Evolutionary conservation across 2,888 invertebrate species (phyloP), one percentile per base, ranked within the genome.

Genomic region (Embidobia sp.): DNA sequence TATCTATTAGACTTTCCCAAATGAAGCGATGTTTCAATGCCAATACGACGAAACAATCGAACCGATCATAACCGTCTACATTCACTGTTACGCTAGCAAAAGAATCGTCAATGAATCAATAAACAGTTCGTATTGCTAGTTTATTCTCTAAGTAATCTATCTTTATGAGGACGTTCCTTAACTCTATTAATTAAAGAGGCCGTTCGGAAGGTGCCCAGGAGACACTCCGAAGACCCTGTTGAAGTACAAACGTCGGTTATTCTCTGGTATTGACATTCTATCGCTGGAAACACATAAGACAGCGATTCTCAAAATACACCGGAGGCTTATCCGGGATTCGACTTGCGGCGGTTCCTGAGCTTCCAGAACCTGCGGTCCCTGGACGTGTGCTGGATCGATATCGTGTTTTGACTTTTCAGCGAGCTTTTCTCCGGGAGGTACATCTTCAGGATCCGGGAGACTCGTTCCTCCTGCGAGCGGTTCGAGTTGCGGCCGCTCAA

Each of bases 281-380:
- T 64, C 76, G 57, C 27, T 63, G 55, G 13, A 55, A 63, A 66
- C 46, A 26, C 31, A 48, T 44, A 42, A 49, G 61, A 63, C 61
- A 37, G 48, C 16, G 53, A 48, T 53, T 55, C 27, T 33, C 27
- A 49, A 49, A 44, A 18, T 63, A 77, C 15, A 16, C n/a, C 7
- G 31, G 16, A 7, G 40, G 10, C 77, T 85, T 78, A 88, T 33
- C 86, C 78, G 15, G 88, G 87, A 75, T 82, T 88, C 1, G 88
- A 87, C 73, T 85, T 86, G 55, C 88, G 80, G 16, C 88, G 87
- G 72, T 84, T 88, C 27, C 88, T 82, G 18, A 89, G 80, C 55
- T 87, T 87, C 89, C 89, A 89, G 76, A 89, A 89, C 67, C 88
- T 85, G 27, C 88, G 82, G 40, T 89, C 87, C 61, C 87, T 86